A percentile compares a stretch with the other conserved stretches of the same genome.
Conservation (phyloP, 2,888 invertebrate genomes). For the Mystacides longicornis region DNA sequence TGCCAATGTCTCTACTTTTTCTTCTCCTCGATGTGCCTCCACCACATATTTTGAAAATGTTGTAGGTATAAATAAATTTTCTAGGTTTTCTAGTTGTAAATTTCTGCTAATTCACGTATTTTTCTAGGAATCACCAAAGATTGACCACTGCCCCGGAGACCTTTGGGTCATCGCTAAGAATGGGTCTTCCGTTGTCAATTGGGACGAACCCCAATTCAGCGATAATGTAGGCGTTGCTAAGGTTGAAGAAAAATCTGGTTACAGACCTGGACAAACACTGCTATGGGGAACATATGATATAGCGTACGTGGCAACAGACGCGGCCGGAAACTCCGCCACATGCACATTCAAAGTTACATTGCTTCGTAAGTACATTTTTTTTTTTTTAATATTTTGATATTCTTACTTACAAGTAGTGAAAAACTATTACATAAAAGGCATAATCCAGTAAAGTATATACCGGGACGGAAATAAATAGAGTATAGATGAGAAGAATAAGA, state of each 20-base stretch:
- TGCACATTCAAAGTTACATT: conserved; percentile 90
- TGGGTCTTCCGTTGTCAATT: conserved; percentile 80
- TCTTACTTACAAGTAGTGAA: too few relatives aligned
- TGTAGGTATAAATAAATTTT: too few relatives aligned
- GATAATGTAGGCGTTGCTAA: conserved; percentile 79
- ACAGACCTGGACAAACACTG: conserved; percentile 79
- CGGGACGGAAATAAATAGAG: too few relatives aligned
- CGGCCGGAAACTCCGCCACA: conserved; percentile 83
- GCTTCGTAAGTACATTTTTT: conserved; percentile 55
- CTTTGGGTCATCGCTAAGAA: conserved; percentile 91
- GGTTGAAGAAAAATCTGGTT: conserved; percentile 78
- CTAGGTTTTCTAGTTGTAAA: too few relatives aligned
- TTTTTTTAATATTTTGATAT: not conserved
- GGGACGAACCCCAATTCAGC: conserved; percentile 88
- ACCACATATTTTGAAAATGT: too few relatives aligned
- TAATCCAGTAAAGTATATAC: too few relatives aligned
- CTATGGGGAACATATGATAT: conserved; percentile 90
- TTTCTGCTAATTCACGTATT: not conserved
- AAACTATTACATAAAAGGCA: too few relatives aligned
- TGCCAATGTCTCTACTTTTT: not conserved
- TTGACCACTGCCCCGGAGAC: conserved; percentile 88
- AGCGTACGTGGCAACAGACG: conserved; percentile 89
- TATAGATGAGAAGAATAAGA: too few relatives aligned
- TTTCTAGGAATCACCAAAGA: conserved; percentile 62
- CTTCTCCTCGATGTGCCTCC: too few relatives aligned